These are phyloP conservation scores for Hylaea fasciaria DNA, from an alignment of 2,888 invertebrate genomes.

Conservation along the genomic window DNA sequence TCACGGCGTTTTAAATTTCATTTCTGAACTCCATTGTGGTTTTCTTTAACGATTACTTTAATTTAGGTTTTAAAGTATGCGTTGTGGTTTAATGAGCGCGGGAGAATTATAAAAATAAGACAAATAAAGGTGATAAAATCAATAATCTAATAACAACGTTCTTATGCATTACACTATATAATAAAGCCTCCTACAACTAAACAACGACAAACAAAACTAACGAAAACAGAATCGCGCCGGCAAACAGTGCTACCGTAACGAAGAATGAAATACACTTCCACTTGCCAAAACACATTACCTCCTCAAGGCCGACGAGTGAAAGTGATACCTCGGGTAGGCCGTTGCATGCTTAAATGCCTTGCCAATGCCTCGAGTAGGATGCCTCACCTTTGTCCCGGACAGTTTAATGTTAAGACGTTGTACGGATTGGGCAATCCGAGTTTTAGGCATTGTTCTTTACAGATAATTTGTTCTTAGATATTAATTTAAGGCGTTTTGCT, in stretches of 20 bases:
- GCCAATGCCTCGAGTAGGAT: slow-evolving; percentile 4
- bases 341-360: slow-evolving; percentile 12
- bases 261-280: slow-evolving; percentile 18
- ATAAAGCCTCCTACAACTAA: slow-evolving; percentile 7
- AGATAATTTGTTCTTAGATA: too few relatives aligned
- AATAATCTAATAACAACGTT: slow-evolving; percentile 15
- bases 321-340: slow-evolving; percentile 23
- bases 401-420: background rate
- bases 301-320: slow-evolving; percentile 25
- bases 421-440: too few relatives aligned
- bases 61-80: background rate
- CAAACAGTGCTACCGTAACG: slow-evolving; percentile 15
- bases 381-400: background rate
- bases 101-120: background rate
- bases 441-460: too few relatives aligned
- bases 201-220: slow-evolving; percentile 28
- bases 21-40: slow-evolving; percentile 22
- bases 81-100: slow-evolving; percentile 1
- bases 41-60: slow-evolving; percentile 13
- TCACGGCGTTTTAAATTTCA: slow-evolving; percentile 29
- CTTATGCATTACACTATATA: too few relatives aligned
- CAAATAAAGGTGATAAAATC: too few relatives aligned
- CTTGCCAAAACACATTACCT: slow-evolving; percentile 32
- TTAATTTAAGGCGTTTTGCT: too few relatives aligned
- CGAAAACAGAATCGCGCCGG: slow-evolving; percentile 17